These are phyloP conservation scores for Sceloporus tristichus DNA, from an alignment of 2,113 vertebrate species.

Conservation along the genomic window DNA sequence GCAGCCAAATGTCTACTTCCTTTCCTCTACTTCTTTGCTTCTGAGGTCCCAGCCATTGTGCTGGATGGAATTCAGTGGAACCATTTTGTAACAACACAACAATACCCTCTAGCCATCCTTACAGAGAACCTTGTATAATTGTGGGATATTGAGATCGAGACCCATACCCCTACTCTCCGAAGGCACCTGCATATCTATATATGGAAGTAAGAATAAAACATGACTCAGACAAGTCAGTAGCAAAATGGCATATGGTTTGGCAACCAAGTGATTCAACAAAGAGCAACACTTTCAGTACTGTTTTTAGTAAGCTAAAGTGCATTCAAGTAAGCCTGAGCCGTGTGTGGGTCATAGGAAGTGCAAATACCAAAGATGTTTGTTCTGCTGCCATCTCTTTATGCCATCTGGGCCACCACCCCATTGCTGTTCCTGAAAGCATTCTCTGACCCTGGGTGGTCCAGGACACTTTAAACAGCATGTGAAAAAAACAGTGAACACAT, in stretches of 20 bases:
- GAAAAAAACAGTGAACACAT: neutral
- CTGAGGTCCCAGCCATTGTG: no score
- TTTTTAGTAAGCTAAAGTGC: neutral
- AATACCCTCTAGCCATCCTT: no score
- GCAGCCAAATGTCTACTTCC: no score
- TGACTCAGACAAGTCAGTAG: neutral
- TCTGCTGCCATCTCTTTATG: neutral
- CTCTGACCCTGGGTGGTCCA: neutral
- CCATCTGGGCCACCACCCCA: neutral
- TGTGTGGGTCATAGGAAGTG: neutral
- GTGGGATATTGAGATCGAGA: neutral
- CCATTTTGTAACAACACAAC: no score
- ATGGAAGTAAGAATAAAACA: neutral
- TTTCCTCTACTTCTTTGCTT: no score
- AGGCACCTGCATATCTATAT: neutral
- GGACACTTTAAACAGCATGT: neutral
- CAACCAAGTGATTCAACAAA: neutral
- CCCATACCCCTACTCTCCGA: no score
- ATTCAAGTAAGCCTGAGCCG: neutral
- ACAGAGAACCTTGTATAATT: no score
- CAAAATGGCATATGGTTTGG: neutral
- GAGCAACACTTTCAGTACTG: neutral
- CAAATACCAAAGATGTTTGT: neutral
- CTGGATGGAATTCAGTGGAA: no score
- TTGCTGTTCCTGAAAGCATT: neutral